Evolutionary conservation across 2,888 invertebrate species (phyloP).

Genomic region (Meloe dianella): DNA sequence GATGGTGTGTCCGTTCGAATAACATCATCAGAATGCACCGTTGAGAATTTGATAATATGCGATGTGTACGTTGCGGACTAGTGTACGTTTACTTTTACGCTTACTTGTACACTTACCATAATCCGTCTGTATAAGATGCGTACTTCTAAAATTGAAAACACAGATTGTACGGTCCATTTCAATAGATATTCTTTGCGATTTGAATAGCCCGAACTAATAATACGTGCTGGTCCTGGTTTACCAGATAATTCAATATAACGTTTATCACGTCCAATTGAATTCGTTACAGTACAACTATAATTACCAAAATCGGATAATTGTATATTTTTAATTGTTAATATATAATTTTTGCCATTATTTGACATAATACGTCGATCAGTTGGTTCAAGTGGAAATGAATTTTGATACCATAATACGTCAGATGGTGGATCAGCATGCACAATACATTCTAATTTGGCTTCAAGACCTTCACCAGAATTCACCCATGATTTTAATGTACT

Average conservation of each 20-base stretch:
- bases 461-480: constrained; percentile 68
- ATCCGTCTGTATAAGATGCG: constrained; percentile 68
- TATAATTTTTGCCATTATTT: constrained; percentile 65
- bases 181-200: constrained; percentile 69
- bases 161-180: constrained; percentile 71
- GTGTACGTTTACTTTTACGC: no score
- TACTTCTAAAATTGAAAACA: constrained; percentile 69
- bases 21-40: no score
- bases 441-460: constrained; percentile 67
- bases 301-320: constrained; percentile 70
- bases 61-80: no score
- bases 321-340: constrained; percentile 66
- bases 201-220: constrained; percentile 67
- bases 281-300: constrained; percentile 59
- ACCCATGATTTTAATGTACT: constrained; percentile 68
- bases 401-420: constrained; percentile 68
- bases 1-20: no score
- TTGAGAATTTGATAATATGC: no score
- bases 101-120: constrained; percentile 66
- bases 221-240: constrained; percentile 68
- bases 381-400: constrained; percentile 67
- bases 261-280: constrained; percentile 58
- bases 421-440: constrained; percentile 66
- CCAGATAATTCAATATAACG: constrained; percentile 69
- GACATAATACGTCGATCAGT: constrained; percentile 69